Conservation (phyloP, 1,140 invertebrate species). For the Drosophila auraria region DNA sequence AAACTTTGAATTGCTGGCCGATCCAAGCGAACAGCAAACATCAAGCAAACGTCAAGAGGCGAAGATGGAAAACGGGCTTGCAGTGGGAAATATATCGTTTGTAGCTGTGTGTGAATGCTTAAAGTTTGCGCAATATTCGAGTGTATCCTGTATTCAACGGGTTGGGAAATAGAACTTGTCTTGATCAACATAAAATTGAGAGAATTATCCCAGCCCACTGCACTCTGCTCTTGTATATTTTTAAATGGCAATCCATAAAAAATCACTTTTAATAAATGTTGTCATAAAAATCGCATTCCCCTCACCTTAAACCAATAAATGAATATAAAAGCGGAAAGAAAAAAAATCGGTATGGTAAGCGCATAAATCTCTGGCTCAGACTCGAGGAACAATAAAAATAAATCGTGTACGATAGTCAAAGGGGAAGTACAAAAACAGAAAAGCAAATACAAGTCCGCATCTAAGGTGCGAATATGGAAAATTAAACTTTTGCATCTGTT, state of each 20-base stretch:
- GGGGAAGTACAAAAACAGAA: constrained; percentile 35
- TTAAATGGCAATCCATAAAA: constrained; percentile 43
- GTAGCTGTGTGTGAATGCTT: not conserved
- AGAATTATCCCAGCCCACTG: not conserved
- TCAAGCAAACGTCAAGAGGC: constrained; percentile 39
- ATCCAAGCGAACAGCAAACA: constrained; percentile 38
- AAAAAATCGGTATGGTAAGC: constrained; percentile 30
- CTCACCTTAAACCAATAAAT: constrained; percentile 10
- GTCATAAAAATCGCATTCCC: constrained; percentile 46
- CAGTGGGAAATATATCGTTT: constrained; percentile 8
- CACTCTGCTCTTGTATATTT: constrained; percentile 23
- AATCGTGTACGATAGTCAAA: constrained; percentile 49
- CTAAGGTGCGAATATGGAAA: constrained; percentile 16
- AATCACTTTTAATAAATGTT: constrained; percentile 59
- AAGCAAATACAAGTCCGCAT: not conserved
- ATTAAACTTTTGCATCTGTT: constrained; percentile 40
- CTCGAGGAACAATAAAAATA: constrained; percentile 52
- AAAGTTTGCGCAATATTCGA: constrained; percentile 48
- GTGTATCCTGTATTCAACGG: constrained; percentile 27
- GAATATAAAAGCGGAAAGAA: constrained; percentile 7
- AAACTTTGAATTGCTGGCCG: constrained; percentile 42
- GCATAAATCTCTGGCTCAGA: constrained; percentile 47
- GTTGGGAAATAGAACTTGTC: constrained; percentile 20
- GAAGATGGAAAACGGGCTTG: constrained; percentile 43
- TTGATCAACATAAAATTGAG: constrained; percentile 36